These are phyloP conservation scores for Tiaroga cobitis DNA, from an alignment of 2,797 vertebrate species.

Conservation along the genomic window DNA sequence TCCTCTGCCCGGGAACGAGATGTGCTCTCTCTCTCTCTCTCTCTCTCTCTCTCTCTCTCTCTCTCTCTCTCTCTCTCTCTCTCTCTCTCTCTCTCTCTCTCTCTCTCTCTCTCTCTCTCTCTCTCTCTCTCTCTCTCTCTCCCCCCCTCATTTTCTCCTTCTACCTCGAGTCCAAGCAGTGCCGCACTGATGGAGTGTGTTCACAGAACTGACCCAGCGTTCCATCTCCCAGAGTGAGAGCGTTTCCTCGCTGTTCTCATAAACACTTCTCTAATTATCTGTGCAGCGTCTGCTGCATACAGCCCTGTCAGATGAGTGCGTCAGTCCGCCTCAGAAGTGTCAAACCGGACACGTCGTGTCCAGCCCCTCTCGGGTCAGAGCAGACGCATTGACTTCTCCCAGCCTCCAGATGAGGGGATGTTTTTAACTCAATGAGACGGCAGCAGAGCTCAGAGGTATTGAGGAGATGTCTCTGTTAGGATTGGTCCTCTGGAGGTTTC, in stretches of 20 bases:
- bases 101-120: slow-evolving; percentile 12
- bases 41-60: too few relatives aligned
- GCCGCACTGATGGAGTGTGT: slow-evolving; percentile 56
- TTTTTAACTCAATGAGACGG: slow-evolving; percentile 46
- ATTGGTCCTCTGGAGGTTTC: slow-evolving; percentile 44
- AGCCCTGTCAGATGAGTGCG: slow-evolving; percentile 68
- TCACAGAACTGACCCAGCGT: slow-evolving; percentile 61
- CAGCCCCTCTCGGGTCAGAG: slow-evolving; percentile 62
- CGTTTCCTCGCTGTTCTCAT: slow-evolving; percentile 63
- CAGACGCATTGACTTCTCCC: slow-evolving; percentile 55
- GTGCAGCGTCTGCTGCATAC: slow-evolving; percentile 62
- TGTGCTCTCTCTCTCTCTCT: slow-evolving; percentile 26
- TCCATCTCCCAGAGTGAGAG: slow-evolving; percentile 61
- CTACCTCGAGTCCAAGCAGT: slow-evolving; percentile 50
- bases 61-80: too few relatives aligned
- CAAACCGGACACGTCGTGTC: slow-evolving; percentile 65
- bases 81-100: neutral
- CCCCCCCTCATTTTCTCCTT: slow-evolving; percentile 31
- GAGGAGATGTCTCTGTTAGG: slow-evolving; percentile 41
- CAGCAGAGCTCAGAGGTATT: slow-evolving; percentile 39
- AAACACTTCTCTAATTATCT: slow-evolving; percentile 78
- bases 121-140: slow-evolving; percentile 36
- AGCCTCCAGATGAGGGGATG: slow-evolving; percentile 46
- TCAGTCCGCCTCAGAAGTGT: slow-evolving; percentile 69
- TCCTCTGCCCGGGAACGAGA: slow-evolving; percentile 25